Evolutionary conservation across 2,797 vertebrate species (phyloP).

Genomic region (Pteropus rufus): DNA sequence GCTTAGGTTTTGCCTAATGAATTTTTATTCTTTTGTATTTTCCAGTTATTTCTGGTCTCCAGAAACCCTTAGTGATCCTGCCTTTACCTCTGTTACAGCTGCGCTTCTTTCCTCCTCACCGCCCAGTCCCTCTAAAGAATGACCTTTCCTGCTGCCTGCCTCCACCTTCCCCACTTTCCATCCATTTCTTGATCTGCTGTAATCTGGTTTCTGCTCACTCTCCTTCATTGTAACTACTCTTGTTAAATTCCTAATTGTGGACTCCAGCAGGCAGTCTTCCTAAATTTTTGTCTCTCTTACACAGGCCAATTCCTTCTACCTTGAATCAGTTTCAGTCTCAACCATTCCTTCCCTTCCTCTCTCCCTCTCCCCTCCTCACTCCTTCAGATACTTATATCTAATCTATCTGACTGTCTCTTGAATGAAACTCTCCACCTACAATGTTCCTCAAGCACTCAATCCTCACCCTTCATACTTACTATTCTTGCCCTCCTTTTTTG

Average conservation of each 20-base stretch:
- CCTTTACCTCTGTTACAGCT: too few relatives aligned
- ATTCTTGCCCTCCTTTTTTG: not conserved
- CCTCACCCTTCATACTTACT: not conserved
- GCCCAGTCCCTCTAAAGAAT: too few relatives aligned
- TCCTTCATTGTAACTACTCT: not conserved
- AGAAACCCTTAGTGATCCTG: not conserved
- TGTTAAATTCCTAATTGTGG: not conserved
- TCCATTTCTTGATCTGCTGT: not conserved
- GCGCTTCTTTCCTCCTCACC: not conserved
- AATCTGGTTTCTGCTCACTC: not conserved
- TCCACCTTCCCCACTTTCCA: not conserved
- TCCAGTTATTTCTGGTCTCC: not conserved
- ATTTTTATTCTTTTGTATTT: not conserved
- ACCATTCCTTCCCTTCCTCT: too few relatives aligned
- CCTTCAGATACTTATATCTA: not conserved
- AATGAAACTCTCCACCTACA: not conserved
- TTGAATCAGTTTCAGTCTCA: not conserved
- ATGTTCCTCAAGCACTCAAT: not conserved
- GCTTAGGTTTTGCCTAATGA: not conserved
- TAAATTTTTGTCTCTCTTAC: not conserved
- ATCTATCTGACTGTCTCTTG: not conserved
- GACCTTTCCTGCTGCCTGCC: not conserved
- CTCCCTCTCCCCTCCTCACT: accelerated
- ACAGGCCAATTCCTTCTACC: not conserved
- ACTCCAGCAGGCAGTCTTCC: not conserved